Conservation (phyloP, 1,140 invertebrate species). For the Spodoptera frugiperda region DNA sequence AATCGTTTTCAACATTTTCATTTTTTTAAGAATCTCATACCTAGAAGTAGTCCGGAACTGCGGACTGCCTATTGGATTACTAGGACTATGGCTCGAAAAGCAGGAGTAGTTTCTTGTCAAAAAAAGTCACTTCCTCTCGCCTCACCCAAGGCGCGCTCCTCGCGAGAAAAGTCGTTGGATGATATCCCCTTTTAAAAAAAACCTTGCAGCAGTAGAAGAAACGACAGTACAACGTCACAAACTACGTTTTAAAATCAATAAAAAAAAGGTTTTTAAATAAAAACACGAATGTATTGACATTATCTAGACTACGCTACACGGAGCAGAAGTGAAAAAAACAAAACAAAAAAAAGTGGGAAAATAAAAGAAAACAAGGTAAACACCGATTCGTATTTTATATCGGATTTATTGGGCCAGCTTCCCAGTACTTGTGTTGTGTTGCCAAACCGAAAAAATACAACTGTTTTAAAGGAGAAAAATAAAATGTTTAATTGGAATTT, state of each 20-base stretch:
- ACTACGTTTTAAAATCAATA: background rate
- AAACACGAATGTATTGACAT: constrained; percentile 30
- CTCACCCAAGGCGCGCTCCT: no score
- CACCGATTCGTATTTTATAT: constrained; percentile 59
- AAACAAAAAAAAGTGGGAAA: constrained; percentile 42
- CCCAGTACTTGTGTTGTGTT: constrained; percentile 38
- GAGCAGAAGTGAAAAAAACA: constrained; percentile 46
- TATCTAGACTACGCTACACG: constrained; percentile 29
- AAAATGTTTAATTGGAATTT: constrained; percentile 39
- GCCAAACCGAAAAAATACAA: constrained; percentile 26
- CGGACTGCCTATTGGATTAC: no score
- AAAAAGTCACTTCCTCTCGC: no score
- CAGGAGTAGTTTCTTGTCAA: no score
- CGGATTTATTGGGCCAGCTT: constrained; percentile 56
- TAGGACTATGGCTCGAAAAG: no score
- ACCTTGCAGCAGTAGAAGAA: no score
- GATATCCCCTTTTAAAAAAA: no score
- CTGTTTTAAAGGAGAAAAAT: constrained; percentile 17
- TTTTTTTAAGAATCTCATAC: no score
- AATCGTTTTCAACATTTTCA: no score
- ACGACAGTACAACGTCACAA: constrained; percentile 4
- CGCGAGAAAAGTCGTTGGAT: no score
- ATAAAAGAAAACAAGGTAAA: constrained; percentile 59
- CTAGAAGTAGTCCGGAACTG: no score
- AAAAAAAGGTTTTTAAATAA: background rate